Base-by-base conservation (phyloP, 1,140 invertebrate genomes). In the Nasonia longicornis region DNA sequence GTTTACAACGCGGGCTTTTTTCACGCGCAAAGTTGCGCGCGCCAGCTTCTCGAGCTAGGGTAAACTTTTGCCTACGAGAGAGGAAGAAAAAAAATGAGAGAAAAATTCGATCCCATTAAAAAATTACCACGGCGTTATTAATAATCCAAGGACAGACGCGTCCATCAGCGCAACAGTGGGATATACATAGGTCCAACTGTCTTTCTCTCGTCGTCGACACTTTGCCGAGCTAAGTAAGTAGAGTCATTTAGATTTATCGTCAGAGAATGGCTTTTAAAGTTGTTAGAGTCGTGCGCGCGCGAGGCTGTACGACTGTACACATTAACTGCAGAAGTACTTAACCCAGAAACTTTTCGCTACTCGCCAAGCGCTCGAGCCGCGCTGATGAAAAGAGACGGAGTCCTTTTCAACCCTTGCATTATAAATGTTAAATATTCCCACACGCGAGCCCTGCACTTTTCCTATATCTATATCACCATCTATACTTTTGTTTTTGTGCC, bases 211-310 rank as follows among this genome's bases (percentile, higher is more conserved):
- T 67, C 66, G 11, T 3, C 66, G 2, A 11, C 20, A 31, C 66
- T 67, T 31, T 67, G 66, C 29, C 12, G 66, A 67, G 35, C 69
- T 71, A 75, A 75, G 52, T 63, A 75, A 75, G 73, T 75, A 64
- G 48, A 63, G 52, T 75, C 45, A 38, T 75, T 75, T 75, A 63
- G 73, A 75, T 63, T 75, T 75, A 75, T 75, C 58, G 73, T 63
- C 48, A 75, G 73, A 75, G 58, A 75, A 75, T 75, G 73, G 52
- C 73, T 75, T 75, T 75, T 63, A 75, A 75, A 75, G 73, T 35
- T 31, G 73, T 58, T 63, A 38, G 72, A 74, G 66, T 35, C 66
- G 52, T 58, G 52, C 52, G 52, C 52, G 52, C 64, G 64, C 26
- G 26, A 67, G 71, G 16, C 20, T 26, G 72, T 31, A 48, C 45